Percentiles rank a stretch among this genome's conserved stretches.
Evolutionary conservation across 2,888 invertebrate species (phyloP).

Genomic region (Magallana nippona): DNA sequence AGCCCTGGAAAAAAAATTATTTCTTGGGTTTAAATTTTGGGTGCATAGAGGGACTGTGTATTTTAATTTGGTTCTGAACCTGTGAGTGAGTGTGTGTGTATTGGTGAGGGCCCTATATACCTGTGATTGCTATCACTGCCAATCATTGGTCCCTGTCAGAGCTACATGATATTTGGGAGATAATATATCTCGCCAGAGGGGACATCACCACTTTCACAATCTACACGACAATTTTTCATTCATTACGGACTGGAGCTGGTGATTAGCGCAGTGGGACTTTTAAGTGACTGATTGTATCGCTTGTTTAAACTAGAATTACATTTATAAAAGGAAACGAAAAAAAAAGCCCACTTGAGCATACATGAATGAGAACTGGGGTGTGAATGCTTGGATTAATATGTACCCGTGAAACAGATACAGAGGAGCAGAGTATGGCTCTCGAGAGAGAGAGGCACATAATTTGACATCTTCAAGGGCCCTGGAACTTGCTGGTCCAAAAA

Average conservation of each 20-base stretch:
- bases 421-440: background rate
- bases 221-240: slow-evolving; percentile 33
- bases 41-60: slow-evolving; percentile 5
- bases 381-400: slow-evolving; percentile 21
- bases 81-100: background rate
- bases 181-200: slow-evolving; percentile 21
- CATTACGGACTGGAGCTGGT: slow-evolving; percentile 7
- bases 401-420: background rate
- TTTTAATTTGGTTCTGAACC: background rate
- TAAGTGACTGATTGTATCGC: slow-evolving; percentile 27
- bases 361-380: background rate
- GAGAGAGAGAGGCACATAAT: background rate
- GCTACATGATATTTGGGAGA: slow-evolving; percentile 30
- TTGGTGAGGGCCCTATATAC: background rate
- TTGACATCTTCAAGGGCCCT: background rate
- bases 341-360: background rate
- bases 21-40: slow-evolving; percentile 28
- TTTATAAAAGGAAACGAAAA: background rate
- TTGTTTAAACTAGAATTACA: slow-evolving; percentile 31
- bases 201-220: slow-evolving; percentile 32
- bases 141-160: slow-evolving; percentile 24
- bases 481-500: background rate
- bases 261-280: slow-evolving; percentile 26
- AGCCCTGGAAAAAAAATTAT: background rate
- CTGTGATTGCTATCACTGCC: background rate